Percentiles rank a stretch among this genome's conserved stretches.
Evolutionary conservation across 2,888 invertebrate species (phyloP).

Genomic region (Megalurothrips usitatus): DNA sequence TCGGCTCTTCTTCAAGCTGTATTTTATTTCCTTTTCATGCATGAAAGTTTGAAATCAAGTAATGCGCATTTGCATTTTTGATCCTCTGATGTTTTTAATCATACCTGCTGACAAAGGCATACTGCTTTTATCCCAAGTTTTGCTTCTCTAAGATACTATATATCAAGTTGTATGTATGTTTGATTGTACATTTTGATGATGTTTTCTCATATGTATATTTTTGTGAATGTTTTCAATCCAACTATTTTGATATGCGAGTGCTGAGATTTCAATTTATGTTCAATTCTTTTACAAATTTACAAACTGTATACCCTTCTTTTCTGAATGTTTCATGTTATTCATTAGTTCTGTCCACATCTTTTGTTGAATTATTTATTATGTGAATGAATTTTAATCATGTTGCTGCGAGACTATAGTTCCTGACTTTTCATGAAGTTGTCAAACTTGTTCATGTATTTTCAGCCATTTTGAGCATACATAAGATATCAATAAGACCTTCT

Average conservation of each 20-base stretch:
- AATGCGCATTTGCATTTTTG: too few species aligned
- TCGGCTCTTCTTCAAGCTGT: too few species aligned
- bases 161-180: background rate
- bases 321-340: background rate
- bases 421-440: too few species aligned
- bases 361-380: background rate
- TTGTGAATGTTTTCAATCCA: conserved; percentile 23
- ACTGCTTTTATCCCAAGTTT: too few species aligned
- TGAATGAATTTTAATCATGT: background rate
- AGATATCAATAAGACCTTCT: too few species aligned
- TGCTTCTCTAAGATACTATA: too few species aligned
- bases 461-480: too few species aligned
- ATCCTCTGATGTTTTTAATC: too few species aligned
- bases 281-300: background rate
- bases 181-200: conserved; percentile 8
- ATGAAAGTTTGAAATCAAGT: too few species aligned
- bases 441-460: too few species aligned
- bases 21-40: too few species aligned
- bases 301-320: background rate
- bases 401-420: background rate
- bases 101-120: too few species aligned
- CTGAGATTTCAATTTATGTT: background rate
- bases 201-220: conserved; percentile 17
- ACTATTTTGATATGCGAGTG: conserved; percentile 9
- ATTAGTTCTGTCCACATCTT: background rate